Percentiles rank a stretch among this genome's conserved stretches.
Conservation (phyloP, 2,113 vertebrate genomes). For the Corythornis madagascariensis region DNA sequence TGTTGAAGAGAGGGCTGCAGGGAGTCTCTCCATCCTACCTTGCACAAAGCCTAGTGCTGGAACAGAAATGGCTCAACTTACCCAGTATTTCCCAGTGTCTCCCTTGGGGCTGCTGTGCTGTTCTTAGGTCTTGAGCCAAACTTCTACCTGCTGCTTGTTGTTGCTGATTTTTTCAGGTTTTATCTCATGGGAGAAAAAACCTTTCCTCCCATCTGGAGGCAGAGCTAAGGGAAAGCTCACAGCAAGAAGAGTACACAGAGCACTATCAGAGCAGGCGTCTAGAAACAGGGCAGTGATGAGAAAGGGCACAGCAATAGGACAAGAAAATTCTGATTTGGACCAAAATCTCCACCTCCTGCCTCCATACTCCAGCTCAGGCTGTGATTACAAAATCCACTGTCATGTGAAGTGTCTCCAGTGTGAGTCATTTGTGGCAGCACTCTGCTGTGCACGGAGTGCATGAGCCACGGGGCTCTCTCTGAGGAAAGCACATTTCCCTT, state of each 20-base stretch:
- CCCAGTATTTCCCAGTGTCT: accelerated
- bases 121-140: accelerated
- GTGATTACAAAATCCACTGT: neutral
- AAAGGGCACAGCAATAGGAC: neutral
- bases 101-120: neutral
- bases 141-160: neutral
- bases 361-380: neutral
- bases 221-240: neutral
- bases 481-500: slow-evolving; percentile 67
- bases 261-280: accelerated
- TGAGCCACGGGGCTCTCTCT: neutral
- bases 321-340: neutral
- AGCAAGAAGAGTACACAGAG: accelerated
- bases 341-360: neutral
- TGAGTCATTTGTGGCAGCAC: slow-evolving; percentile 12
- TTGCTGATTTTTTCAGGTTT: neutral
- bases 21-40: accelerated
- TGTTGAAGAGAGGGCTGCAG: neutral
- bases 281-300: neutral
- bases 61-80: neutral
- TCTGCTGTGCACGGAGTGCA: accelerated
- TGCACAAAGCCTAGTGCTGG: accelerated
- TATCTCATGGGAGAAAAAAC: neutral
- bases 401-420: neutral
- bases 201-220: neutral